phyloP scores from a whole-genome alignment of 1,140 invertebrate genomes.

The Drosophila virilis region DNA sequence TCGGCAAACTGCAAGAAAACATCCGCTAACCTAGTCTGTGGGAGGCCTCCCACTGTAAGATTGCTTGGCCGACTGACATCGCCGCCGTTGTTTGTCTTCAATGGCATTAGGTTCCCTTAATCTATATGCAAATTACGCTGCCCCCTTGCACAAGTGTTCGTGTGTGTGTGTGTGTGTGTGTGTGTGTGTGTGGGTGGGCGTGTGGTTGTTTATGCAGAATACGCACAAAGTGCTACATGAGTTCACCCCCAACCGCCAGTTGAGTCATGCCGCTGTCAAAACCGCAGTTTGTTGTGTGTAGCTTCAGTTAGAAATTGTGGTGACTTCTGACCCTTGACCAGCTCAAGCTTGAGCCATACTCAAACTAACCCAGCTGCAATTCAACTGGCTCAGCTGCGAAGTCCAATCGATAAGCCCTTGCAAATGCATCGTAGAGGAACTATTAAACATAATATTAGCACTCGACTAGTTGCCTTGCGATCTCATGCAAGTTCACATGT shows the following conservation, averaged over 20 bases:
- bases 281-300: slow-evolving; percentile 26
- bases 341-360: slow-evolving; percentile 3
- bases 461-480: not conserved
- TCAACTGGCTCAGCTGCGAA: not conserved
- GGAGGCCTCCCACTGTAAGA: slow-evolving; percentile 26
- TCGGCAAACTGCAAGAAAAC: slow-evolving; percentile 19
- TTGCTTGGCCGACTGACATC: slow-evolving; percentile 27
- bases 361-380: not conserved
- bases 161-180: slow-evolving; percentile 15
- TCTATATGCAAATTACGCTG: slow-evolving; percentile 60
- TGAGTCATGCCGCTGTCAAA: slow-evolving; percentile 29
- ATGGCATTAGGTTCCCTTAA: slow-evolving; percentile 48
- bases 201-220: not conserved
- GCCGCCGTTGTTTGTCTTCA: slow-evolving; percentile 46
- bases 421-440: not conserved
- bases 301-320: slow-evolving; percentile 8
- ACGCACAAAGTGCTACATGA: slow-evolving; percentile 24
- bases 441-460: slow-evolving; percentile 1
- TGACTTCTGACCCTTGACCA: slow-evolving; percentile 23
- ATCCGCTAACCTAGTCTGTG: not conserved
- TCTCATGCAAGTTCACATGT: too few relatives aligned
- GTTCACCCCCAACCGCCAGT: slow-evolving; percentile 24
- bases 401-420: not conserved
- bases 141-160: not conserved
- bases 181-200: not conserved